Conservation (phyloP, 2,113 vertebrate genomes). For the Copsychus sechellarum region DNA sequence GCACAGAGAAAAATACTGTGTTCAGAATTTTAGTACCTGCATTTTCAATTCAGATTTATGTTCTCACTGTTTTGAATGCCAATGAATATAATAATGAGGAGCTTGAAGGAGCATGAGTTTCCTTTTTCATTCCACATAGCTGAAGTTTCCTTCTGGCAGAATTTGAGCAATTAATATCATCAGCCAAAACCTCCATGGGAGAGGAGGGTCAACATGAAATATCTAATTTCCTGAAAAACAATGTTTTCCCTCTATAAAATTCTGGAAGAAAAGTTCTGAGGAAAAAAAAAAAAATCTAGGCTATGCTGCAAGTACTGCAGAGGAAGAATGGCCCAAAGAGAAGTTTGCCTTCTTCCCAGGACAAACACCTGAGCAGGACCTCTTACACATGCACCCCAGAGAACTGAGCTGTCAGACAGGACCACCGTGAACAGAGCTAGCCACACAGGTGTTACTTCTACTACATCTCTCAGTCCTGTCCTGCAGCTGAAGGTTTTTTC, state of each 20-base stretch:
- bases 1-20: not conserved
- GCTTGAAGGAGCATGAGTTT: not conserved
- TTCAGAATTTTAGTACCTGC: not conserved
- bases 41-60: not conserved
- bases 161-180: not conserved
- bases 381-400: not conserved
- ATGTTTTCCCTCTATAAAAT: not conserved
- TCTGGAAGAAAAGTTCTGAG: not conserved
- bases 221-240: not conserved
- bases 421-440: not conserved
- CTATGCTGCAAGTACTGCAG: not conserved
- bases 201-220: not conserved
- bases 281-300: not conserved
- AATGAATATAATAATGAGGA: not conserved
- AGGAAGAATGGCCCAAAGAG: not conserved
- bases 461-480: not conserved
- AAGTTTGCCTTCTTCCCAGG: not conserved
- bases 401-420: not conserved
- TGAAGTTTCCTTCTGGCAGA: not conserved
- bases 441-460: not conserved
- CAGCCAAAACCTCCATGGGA: not conserved
- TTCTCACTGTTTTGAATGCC: not conserved
- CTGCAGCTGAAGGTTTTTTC: not conserved
- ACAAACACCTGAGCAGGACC: not conserved
- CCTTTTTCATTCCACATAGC: not conserved